A percentile compares a stretch with the other conserved stretches of the same genome.
phyloP scores from a whole-genome alignment of 2,797 vertebrate species.

The Anabas testudineus region DNA sequence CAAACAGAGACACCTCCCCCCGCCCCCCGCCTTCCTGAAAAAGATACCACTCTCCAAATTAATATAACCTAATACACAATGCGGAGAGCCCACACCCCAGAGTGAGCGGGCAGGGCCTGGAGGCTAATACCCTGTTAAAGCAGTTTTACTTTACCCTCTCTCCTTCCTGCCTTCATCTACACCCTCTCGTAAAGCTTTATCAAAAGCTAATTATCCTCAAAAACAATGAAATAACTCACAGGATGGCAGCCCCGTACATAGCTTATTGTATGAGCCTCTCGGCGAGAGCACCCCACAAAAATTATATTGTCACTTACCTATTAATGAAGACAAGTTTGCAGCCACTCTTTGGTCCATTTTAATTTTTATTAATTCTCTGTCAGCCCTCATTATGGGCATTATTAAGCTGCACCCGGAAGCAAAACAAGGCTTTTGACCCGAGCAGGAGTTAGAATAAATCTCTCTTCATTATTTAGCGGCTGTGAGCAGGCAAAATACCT shows the following conservation, averaged over 20 bases:
- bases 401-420: slow-evolving; percentile 79
- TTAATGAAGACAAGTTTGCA: slow-evolving; percentile 84
- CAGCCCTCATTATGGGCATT: slow-evolving; percentile 77
- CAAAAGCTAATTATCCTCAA: slow-evolving; percentile 75
- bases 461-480: slow-evolving; percentile 65
- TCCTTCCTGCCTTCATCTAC: slow-evolving; percentile 51
- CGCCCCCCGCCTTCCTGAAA: slow-evolving; percentile 30
- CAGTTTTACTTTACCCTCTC: slow-evolving; percentile 63
- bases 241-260: slow-evolving; percentile 39
- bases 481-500: slow-evolving; percentile 55
- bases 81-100: slow-evolving; percentile 40
- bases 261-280: slow-evolving; percentile 56
- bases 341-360: slow-evolving; percentile 77
- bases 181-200: slow-evolving; percentile 61
- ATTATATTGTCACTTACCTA: slow-evolving; percentile 81
- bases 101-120: slow-evolving; percentile 33
- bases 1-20: slow-evolving; percentile 48
- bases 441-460: slow-evolving; percentile 73
- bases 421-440: slow-evolving; percentile 77
- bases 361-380: slow-evolving; percentile 86
- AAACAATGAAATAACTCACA: slow-evolving; percentile 76
- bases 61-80: slow-evolving; percentile 65
- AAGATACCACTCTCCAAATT: slow-evolving; percentile 64
- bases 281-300: slow-evolving; percentile 66
- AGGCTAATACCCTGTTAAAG: slow-evolving; percentile 62